Conservation (phyloP, 2,113 vertebrate species). For the Passer domesticus region DNA sequence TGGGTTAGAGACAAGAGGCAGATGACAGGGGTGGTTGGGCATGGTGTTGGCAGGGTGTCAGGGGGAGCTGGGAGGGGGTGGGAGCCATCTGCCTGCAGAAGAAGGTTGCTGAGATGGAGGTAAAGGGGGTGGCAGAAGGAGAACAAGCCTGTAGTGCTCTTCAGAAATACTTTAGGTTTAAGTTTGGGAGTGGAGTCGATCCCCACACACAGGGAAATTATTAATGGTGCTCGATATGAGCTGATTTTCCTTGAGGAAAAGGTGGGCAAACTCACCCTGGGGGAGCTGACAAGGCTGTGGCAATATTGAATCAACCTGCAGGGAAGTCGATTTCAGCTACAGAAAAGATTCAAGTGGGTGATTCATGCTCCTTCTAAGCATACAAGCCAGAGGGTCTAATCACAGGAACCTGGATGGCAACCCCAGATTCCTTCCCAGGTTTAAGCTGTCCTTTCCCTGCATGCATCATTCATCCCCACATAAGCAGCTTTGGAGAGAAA, state of each 20-base stretch:
- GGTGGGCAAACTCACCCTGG: not conserved
- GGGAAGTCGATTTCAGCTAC: not conserved
- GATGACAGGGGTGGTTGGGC: conserved; percentile 43
- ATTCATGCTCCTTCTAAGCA: not conserved
- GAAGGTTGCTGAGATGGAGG: conserved; percentile 2
- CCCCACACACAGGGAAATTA: not conserved
- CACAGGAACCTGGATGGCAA: not conserved
- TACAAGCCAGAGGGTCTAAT: not conserved
- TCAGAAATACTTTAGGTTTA: not conserved
- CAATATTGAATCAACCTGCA: not conserved
- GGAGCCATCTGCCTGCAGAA: conserved; percentile 53
- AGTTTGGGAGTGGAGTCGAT: not conserved
- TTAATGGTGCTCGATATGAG: not conserved
- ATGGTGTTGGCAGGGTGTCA: conserved; percentile 54
- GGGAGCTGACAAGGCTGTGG: not conserved
- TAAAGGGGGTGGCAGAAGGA: conserved; percentile 9
- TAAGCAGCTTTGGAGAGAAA: not conserved
- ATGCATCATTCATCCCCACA: not conserved
- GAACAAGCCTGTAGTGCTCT: not conserved
- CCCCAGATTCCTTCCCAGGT: not conserved
- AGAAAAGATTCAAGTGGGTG: not conserved
- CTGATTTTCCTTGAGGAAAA: not conserved
- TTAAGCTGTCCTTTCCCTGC: not conserved
- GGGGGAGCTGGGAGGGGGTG: conserved; percentile 32
- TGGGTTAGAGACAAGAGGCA: conserved; percentile 30